Conservation (phyloP, 2,113 vertebrate species). For the Symphodus melops region DNA sequence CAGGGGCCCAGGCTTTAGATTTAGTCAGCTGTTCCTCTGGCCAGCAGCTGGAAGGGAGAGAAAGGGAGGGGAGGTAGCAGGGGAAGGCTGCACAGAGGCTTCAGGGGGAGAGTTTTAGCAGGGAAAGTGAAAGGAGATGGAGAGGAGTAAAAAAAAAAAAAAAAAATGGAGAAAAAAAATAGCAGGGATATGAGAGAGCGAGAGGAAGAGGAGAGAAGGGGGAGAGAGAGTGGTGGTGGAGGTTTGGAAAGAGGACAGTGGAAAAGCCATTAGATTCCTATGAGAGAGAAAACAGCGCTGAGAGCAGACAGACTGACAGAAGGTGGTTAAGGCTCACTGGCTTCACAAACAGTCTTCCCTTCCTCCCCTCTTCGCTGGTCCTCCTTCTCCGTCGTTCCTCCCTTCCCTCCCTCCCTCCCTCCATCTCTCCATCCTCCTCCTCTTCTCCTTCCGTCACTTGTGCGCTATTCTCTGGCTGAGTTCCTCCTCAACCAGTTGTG, state of each 20-base stretch:
- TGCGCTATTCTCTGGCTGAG: slow-evolving; percentile 61
- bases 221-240: slow-evolving; percentile 44
- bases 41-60: slow-evolving; percentile 76
- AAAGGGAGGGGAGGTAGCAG: slow-evolving; percentile 42
- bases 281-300: slow-evolving; percentile 73
- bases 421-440: slow-evolving; percentile 48
- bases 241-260: slow-evolving; percentile 77
- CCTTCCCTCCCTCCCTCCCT: slow-evolving; percentile 25
- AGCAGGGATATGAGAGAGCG: slow-evolving; percentile 17
- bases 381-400: slow-evolving; percentile 54
- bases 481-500: slow-evolving; percentile 67
- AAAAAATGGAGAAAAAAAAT: slow-evolving; percentile 23
- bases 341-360: slow-evolving; percentile 69
- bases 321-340: slow-evolving; percentile 80
- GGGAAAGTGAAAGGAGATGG: slow-evolving; percentile 62
- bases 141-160: slow-evolving; percentile 23
- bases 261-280: slow-evolving; percentile 81
- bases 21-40: slow-evolving; percentile 83
- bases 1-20: slow-evolving; percentile 77
- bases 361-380: slow-evolving; percentile 52
- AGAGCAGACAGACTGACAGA: slow-evolving; percentile 78
- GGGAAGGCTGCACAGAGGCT: slow-evolving; percentile 41
- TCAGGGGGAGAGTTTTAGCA: slow-evolving; percentile 43
- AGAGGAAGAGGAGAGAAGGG: slow-evolving; percentile 23
- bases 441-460: slow-evolving; percentile 50